Base-by-base conservation (phyloP, 2,113 vertebrate species). In the Mastomys coucha region DNA sequence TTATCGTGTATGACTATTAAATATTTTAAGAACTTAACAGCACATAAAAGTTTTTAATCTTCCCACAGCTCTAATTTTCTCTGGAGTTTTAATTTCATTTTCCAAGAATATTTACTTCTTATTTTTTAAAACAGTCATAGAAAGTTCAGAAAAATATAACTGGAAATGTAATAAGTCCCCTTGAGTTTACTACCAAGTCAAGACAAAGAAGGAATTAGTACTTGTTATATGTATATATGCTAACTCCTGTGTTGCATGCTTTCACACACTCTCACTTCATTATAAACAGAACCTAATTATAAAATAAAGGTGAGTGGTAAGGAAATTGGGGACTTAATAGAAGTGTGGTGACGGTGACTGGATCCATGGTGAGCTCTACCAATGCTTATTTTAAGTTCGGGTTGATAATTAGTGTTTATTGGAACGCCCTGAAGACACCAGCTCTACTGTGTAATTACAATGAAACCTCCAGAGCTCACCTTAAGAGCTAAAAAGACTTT, bases 321-420 rank as follows among this genome's bases (percentile, higher is more conserved):
- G 84, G 70, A 24, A 88, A 92, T 85, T 14, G 26, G 89, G 67
- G 75, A 20, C 53, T 85, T 91, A 56, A 56, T 22, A 82, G 60
- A 88, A 65, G 19, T 91, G 36, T 86, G 72, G 76, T 75, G 65
- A 92, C 80, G 85, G 88, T 82, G 88, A 60, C 89, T 42, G 81
- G 94, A 93, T 95, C 73, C 63, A n/a, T 45, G 14, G 58, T 73
- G 63, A 53, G 85, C 58, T 95, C 89, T 93, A 91, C 80, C 91
- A 88, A 36, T 75, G 17, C 86, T 72, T 88, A n/a, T 13, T 86
- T 93, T 70, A 96, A 87, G 94, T 91, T 94, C 81, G 92, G 81
- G n/a, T 95, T 97, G 84, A 92, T 91, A 95, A 95, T 86, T 69
- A 93, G 63, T 92, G 89, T 96, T 94, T 94, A 89, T 91, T 94